These are phyloP conservation scores for Poeciliopsis turrubarensis DNA, from an alignment of 2,113 vertebrate species.

Conservation along the genomic window DNA sequence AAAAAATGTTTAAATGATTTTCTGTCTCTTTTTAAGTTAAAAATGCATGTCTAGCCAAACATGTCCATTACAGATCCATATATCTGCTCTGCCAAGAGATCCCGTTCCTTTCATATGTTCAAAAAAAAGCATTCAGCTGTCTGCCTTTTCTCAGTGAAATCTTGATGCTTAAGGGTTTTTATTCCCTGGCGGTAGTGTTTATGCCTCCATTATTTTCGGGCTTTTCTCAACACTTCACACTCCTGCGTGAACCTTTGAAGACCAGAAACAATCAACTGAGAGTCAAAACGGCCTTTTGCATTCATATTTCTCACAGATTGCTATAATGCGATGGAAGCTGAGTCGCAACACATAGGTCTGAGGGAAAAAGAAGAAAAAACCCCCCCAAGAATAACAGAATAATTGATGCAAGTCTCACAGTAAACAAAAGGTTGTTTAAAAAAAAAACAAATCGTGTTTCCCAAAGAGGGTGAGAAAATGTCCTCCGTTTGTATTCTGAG, in stretches of 20 bases:
- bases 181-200: neutral
- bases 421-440: constrained; percentile 4
- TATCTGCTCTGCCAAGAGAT: neutral
- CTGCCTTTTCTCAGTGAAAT: neutral
- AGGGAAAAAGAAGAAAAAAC: neutral
- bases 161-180: neutral
- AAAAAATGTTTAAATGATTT: neutral
- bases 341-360: constrained; percentile 4
- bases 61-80: neutral
- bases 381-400: too few species aligned
- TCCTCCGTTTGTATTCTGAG: constrained; percentile 26
- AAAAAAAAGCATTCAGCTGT: neutral
- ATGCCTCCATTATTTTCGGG: neutral
- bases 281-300: neutral
- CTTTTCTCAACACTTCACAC: neutral
- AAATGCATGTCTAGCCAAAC: neutral
- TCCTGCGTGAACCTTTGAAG: neutral
- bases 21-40: neutral
- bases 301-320: neutral
- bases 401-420: constrained; percentile 13
- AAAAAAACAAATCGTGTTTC: constrained; percentile 20
- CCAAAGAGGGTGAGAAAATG: neutral
- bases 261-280: neutral
- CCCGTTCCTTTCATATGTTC: neutral
- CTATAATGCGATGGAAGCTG: neutral